Percentiles rank a stretch among this genome's conserved stretches.
Conservation (phyloP, 2,113 vertebrate genomes). For the Dolichotis patagonum region DNA sequence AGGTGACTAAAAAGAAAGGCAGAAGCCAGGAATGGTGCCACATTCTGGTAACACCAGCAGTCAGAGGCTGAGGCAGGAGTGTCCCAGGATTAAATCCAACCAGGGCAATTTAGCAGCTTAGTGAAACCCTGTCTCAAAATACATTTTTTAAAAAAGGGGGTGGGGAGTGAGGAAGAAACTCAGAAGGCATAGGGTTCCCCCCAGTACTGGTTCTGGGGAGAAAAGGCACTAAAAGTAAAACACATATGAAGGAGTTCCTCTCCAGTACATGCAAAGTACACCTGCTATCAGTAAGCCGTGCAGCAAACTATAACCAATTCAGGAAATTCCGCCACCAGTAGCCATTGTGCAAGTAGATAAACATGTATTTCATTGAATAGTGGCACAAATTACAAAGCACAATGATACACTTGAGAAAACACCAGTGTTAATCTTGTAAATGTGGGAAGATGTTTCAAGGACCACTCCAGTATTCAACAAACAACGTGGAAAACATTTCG, state of each 20-base stretch:
- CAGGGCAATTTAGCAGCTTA: not conserved
- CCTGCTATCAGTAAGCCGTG: not conserved
- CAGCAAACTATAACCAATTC: not conserved
- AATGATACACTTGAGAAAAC: constrained; percentile 1
- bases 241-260: constrained; percentile 21
- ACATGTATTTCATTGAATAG: constrained; percentile 31
- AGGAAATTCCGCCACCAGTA: not conserved
- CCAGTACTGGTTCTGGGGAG: not conserved
- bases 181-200: not conserved
- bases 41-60: not conserved
- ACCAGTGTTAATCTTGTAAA: not conserved
- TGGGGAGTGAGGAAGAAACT: not conserved
- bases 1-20: not conserved
- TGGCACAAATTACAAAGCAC: not conserved
- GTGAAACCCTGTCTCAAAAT: not conserved
- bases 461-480: not conserved
- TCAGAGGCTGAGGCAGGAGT: not conserved
- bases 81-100: not conserved
- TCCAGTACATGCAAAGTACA: not conserved
- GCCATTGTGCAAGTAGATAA: not conserved
- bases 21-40: not conserved
- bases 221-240: not conserved
- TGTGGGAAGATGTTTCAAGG: not conserved
- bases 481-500: not conserved
- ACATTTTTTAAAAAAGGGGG: not conserved